Conservation (phyloP, 92 coral and sea anemone species). For the Heliopora coerulea region DNA sequence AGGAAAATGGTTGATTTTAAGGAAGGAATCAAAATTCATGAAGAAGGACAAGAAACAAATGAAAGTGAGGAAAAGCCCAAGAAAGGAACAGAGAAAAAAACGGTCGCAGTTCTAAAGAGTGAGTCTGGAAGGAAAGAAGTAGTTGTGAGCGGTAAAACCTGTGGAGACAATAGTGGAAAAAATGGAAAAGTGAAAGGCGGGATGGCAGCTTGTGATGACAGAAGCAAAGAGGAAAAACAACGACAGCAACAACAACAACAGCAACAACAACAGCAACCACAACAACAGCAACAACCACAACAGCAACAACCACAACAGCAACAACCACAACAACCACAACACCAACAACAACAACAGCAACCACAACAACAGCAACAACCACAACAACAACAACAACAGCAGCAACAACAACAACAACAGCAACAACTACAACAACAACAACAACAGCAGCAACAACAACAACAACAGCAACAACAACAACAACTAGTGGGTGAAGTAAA, state of each 20-base stretch:
- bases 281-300: neutral
- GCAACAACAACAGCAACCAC: neutral
- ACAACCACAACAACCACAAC: too few species aligned
- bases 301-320: neutral
- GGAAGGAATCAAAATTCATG: neutral
- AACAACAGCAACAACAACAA: neutral
- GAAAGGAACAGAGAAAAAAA: neutral
- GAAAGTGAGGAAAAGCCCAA: neutral
- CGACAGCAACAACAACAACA: neutral
- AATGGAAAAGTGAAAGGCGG: neutral
- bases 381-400: neutral
- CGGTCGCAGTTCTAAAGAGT: neutral
- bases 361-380: neutral
- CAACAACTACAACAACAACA: neutral
- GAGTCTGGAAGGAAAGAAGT: neutral
- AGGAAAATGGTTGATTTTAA: neutral
- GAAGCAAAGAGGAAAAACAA: neutral
- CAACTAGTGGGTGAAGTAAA: neutral
- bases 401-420: neutral
- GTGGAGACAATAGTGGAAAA: neutral
- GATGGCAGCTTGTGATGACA: neutral
- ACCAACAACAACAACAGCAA: neutral
- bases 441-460: neutral
- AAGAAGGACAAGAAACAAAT: neutral
- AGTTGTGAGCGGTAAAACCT: neutral